phyloP scores from a whole-genome alignment of 2,797 vertebrate genomes.

The Characodon lateralis region DNA sequence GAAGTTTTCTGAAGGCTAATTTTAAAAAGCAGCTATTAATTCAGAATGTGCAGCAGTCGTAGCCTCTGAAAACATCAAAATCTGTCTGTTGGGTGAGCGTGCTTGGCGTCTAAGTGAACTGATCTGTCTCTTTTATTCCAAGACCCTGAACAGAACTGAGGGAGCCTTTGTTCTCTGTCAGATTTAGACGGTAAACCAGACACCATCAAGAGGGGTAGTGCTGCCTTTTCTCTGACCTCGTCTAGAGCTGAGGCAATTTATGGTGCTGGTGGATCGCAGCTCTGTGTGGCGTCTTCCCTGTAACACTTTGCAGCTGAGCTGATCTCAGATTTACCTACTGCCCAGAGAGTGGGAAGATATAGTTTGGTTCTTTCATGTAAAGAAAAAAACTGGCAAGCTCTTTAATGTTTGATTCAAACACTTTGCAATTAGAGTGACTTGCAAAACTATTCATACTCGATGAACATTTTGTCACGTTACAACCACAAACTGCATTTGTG shows the following conservation, averaged over 20 bases:
- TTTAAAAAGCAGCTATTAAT: slow-evolving; percentile 9
- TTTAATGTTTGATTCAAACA: not conserved
- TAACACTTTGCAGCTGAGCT: slow-evolving; percentile 31
- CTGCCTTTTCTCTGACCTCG: slow-evolving; percentile 60
- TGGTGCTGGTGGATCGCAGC: slow-evolving; percentile 35
- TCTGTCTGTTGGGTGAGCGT: slow-evolving; percentile 5
- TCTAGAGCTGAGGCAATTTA: slow-evolving; percentile 34
- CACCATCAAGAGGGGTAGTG: slow-evolving; percentile 63
- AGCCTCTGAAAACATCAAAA: not conserved
- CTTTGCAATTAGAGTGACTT: not conserved
- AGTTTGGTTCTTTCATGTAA: not conserved
- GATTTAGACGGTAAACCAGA: slow-evolving; percentile 72
- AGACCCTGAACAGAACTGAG: slow-evolving; percentile 66
- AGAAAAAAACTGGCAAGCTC: not conserved
- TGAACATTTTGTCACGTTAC: not conserved
- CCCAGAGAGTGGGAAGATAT: not conserved
- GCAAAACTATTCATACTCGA: not conserved
- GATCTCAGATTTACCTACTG: slow-evolving; percentile 14
- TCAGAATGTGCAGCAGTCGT: not conserved
- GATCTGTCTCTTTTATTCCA: slow-evolving; percentile 76
- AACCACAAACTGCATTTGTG: not conserved
- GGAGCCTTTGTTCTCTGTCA: slow-evolving; percentile 64
- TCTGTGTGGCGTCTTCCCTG: slow-evolving; percentile 37
- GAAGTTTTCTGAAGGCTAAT: slow-evolving; percentile 22
- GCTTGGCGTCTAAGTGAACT: slow-evolving; percentile 47